Base-by-base conservation (phyloP, 2,797 vertebrate genomes). In the Pterois miles region DNA sequence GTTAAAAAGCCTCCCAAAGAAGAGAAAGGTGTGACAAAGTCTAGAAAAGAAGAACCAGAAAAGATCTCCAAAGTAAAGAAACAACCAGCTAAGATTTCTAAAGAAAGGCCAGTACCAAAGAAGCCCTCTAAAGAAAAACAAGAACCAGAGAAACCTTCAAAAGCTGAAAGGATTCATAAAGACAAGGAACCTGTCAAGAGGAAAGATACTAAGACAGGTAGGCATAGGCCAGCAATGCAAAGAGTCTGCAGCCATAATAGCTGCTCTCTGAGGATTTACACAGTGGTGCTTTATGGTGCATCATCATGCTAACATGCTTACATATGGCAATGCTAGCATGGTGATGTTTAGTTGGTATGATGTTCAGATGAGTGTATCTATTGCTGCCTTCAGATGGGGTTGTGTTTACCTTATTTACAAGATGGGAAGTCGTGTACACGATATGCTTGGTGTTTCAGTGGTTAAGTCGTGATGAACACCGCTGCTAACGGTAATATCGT, bases 161-260 rank as follows among this genome's bases (percentile, higher is more conserved):
- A 54, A 22, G 52, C 4, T 4, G 8, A 50, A 50, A 50, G n/a
- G 6, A 11, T 36, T 8, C 27, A 31, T 14, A 74, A 76, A 78
- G 80, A 74, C 5, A 74, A 81, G 68, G 64, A 64, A 46, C 38
- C 23, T 52, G 16, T 23, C 14, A 65, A 76, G 78, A 86, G 71
- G 59, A 78, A 7, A 36, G 66, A 84, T 29, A 66, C 52, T 7
- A 76, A 80, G 34, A 83, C 71, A 88, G 89, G 91, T 91, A 82
- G 1, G 20, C 27, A 13, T 1, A 53, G 12, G 8, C n/a, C 4
- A 43, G 14, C 18, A 38, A 31, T 76, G 2, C 20, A 59, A 29
- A 29, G 6, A 50, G 2, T 16, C 33, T 38, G 22, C 23, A 31
- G 20, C 8, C 50, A 43, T 29, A 13, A 18, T 23, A 27, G 20